phyloP scores from a whole-genome alignment of 2,888 invertebrate genomes.

The Caenorhabditis panamensis region DNA sequence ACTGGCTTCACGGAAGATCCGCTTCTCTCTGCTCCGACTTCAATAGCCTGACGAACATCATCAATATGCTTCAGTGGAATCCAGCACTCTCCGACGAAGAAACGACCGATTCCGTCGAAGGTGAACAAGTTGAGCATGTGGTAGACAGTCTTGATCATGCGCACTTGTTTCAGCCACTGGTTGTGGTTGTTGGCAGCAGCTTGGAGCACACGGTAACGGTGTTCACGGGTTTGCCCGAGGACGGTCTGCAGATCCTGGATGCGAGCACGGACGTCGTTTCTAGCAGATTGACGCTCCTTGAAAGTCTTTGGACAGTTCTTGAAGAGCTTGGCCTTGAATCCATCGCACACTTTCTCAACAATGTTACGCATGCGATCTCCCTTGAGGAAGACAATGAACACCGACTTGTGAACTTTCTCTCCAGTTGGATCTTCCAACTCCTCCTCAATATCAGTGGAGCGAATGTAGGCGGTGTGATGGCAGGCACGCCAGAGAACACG shows the following conservation, averaged over 20 bases:
- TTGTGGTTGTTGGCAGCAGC: slow-evolving; percentile 98
- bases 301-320: slow-evolving; percentile 98
- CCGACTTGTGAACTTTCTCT: slow-evolving; percentile 95
- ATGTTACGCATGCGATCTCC: slow-evolving; percentile 96
- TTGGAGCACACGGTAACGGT: slow-evolving; percentile 85
- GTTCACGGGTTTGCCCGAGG: slow-evolving; percentile 79
- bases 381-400: slow-evolving; percentile 89
- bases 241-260: slow-evolving; percentile 89
- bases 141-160: slow-evolving; percentile 98
- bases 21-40: slow-evolving; percentile 89
- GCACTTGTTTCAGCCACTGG: slow-evolving; percentile 94
- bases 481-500: slow-evolving; percentile 98
- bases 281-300: slow-evolving; percentile 83
- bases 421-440: slow-evolving; percentile 92
- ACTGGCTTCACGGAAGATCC: slow-evolving; percentile 97
- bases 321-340: slow-evolving; percentile 90
- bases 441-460: slow-evolving; percentile 89
- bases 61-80: slow-evolving; percentile 91
- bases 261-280: slow-evolving; percentile 78
- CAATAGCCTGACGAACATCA: slow-evolving; percentile 92
- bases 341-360: slow-evolving; percentile 88
- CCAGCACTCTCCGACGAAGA: slow-evolving; percentile 98
- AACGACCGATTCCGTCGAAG: slow-evolving; percentile 99
- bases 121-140: slow-evolving; percentile 98
- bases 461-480: slow-evolving; percentile 88